These are phyloP conservation scores for Amniataba percoides DNA, from an alignment of 2,797 vertebrate genomes.

Conservation along the genomic window DNA sequence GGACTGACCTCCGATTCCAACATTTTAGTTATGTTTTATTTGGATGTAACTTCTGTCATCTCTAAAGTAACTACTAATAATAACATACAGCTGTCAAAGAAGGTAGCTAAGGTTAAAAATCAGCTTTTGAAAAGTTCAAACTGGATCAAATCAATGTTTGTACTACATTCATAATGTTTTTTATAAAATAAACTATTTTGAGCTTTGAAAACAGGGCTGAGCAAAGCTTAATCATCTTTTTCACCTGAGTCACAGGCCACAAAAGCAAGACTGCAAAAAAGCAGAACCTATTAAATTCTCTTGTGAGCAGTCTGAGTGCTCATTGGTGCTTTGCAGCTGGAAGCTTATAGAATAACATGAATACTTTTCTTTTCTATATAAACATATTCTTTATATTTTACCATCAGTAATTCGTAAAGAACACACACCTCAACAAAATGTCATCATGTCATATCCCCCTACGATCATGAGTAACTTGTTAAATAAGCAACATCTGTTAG, in stretches of 20 bases:
- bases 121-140: neutral
- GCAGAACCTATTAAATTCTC: neutral
- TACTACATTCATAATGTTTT: neutral
- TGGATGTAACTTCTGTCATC: no score
- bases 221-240: neutral
- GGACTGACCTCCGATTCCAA: no score
- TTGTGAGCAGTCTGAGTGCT: neutral
- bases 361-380: neutral
- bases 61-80: no score
- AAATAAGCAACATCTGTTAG: no score
- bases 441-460: no score
- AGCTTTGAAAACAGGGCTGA: neutral
- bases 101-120: neutral
- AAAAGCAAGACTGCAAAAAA: neutral
- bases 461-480: no score
- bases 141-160: neutral
- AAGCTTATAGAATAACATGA: neutral
- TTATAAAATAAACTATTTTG: neutral
- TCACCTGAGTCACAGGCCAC: neutral
- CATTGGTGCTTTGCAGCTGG: neutral
- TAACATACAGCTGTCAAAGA: no score
- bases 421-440: neutral
- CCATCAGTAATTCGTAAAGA: neutral
- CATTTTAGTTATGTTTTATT: no score
- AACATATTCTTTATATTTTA: no score